Conservation (phyloP, 1,140 invertebrate species). For the Colletes latitarsis region DNA sequence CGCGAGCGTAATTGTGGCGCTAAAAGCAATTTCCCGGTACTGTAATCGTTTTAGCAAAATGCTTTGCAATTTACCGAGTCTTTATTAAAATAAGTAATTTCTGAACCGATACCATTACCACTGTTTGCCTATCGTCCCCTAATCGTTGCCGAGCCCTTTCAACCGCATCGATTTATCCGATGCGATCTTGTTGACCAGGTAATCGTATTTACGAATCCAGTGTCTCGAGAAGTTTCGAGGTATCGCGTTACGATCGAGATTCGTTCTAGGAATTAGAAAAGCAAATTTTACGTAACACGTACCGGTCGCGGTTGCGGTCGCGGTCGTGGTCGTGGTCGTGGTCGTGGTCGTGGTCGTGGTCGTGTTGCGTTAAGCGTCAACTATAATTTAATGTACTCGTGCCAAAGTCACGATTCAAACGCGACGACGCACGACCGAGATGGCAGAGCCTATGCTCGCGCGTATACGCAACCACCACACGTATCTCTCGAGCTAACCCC, state of each 20-base stretch:
- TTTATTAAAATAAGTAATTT: slow-evolving; percentile 60
- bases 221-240: neutral
- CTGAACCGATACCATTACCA: slow-evolving; percentile 12
- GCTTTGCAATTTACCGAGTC: slow-evolving; percentile 67
- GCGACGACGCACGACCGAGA: too few relatives aligned
- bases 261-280: slow-evolving; percentile 12
- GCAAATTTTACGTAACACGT: neutral
- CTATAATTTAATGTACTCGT: slow-evolving; percentile 25
- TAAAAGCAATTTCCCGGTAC: slow-evolving; percentile 62
- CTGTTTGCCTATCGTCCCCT: neutral
- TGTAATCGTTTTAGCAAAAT: slow-evolving; percentile 64
- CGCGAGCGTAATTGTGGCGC: slow-evolving; percentile 51
- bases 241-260: neutral
- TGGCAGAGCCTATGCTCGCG: too few relatives aligned
- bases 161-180: slow-evolving; percentile 9
- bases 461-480: too few relatives aligned
- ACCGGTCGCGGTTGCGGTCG: too few relatives aligned
- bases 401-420: slow-evolving; percentile 10
- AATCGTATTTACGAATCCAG: neutral
- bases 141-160: slow-evolving; percentile 17
- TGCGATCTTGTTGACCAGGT: neutral
- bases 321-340: too few relatives aligned
- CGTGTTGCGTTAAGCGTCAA: neutral
- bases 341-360: too few relatives aligned
- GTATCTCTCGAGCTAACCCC: slow-evolving; percentile 15